Evolutionary conservation across 2,888 invertebrate genomes (phyloP), one percentile per base, ranked within the genome.

Genomic region (Clistopyga incitator): DNA sequence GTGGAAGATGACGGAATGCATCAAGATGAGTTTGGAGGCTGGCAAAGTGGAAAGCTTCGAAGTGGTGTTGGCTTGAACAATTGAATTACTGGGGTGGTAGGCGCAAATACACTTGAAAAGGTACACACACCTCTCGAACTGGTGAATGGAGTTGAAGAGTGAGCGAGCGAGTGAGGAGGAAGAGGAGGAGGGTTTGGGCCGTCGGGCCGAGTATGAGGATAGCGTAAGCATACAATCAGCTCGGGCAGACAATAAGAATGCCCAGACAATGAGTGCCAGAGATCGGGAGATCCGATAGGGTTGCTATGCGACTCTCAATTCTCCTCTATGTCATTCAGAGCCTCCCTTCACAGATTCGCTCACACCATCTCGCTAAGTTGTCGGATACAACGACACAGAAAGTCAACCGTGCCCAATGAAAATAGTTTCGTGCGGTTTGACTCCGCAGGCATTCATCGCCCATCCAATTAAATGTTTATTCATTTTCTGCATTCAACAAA

Each of bases 221-320:
- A 64, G 47, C 82, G 81, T 75, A 75, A 81, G 81, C 75, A 75
- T 81, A 84, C 84, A 84, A 81, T 84, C 81, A 84, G 75, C 78
- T 67, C 50, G 78, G 77, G 75, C 64, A 78, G 81, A 84, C 84
- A 84, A 81, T 81, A 81, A 81, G 84, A 84, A 84, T 81, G 81
- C 71, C 78, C 84, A 75, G 78, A 84, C 81, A 84, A 84, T 81
- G 84, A 84, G 78, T 81, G 81, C 84, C 84, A 84, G 84, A 84
- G 84, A 84, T 84, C 75, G 75, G 25, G 81, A 75, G 81, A 78
- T 81, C 75, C 84, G 84, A 84, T 84, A 78, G 78, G 78, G 81
- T 84, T 81, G 81, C 84, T 81, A 84, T 78, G 84, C 81, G 52
- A 84, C 84, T 78, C 50, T 81, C 64, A 75, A 78, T 70, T 59